phyloP scores from a whole-genome alignment of 35 echinoderm and acorn worm species.

The Ophiothrix spiculata region DNA sequence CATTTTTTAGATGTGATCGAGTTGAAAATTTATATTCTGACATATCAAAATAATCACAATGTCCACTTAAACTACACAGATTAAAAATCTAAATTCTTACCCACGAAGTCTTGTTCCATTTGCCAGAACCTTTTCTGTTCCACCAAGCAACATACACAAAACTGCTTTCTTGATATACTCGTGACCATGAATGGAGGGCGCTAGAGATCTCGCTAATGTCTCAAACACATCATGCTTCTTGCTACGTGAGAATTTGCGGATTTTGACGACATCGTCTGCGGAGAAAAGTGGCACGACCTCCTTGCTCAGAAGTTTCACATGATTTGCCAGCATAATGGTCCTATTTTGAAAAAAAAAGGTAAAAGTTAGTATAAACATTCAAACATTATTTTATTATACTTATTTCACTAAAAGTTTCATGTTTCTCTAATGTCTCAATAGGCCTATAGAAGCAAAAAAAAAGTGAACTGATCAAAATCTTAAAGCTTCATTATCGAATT shows the following conservation, averaged over 20 bases:
- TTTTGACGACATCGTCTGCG: constrained; percentile 75
- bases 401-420: not conserved
- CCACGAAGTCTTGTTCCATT: constrained; percentile 95
- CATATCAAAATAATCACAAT: no score
- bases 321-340: constrained; percentile 88
- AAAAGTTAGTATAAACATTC: not conserved
- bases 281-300: constrained; percentile 72
- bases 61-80: no score
- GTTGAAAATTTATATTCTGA: no score
- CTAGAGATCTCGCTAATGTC: constrained; percentile 68
- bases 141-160: constrained; percentile 94
- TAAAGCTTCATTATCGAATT: no score
- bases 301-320: constrained; percentile 87
- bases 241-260: constrained; percentile 64
- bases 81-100: no score
- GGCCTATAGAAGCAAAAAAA: no score
- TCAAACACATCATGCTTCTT: constrained; percentile 81
- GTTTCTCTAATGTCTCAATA: not conserved
- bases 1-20: no score
- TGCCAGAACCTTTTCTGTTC: constrained; percentile 83
- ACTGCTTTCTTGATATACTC: constrained; percentile 98
- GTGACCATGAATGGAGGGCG: constrained; percentile 97
- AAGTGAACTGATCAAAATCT: no score
- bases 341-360: constrained; percentile 39
- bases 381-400: not conserved